These are phyloP conservation scores for Microplitis manilae DNA, from an alignment of 2,888 invertebrate genomes.

Conservation along the genomic window DNA sequence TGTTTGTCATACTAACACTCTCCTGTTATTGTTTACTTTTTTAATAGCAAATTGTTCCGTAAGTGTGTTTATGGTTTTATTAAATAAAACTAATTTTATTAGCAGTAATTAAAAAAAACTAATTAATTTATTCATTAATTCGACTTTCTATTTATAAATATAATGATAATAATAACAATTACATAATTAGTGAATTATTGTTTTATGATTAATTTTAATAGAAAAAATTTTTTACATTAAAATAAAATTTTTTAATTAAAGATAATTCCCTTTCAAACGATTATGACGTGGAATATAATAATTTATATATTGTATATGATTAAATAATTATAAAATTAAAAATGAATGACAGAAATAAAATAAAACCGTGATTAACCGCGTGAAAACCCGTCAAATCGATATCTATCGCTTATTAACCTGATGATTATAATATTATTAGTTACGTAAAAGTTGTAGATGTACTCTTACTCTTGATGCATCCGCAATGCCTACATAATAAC, in stretches of 20 bases:
- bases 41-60: too few species aligned
- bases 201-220: not conserved
- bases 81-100: too few species aligned
- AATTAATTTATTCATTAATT: not conserved
- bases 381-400: constrained; percentile 22
- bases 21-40: too few species aligned
- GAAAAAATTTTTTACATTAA: not conserved
- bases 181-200: not conserved
- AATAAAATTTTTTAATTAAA: not conserved
- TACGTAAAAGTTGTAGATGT: constrained; percentile 14
- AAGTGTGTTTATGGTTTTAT: too few species aligned
- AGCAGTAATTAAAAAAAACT: too few species aligned
- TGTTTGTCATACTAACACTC: too few species aligned
- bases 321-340: constrained; percentile 15
- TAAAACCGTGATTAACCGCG: constrained; percentile 28
- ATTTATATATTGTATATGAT: not conserved
- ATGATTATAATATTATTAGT: constrained; percentile 21
- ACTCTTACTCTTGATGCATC: constrained; percentile 22
- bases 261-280: not conserved
- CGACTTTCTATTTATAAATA: not conserved
- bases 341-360: constrained; percentile 30
- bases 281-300: not conserved
- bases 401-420: constrained; percentile 1
- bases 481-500: constrained; percentile 2
- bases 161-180: not conserved